Conservation (phyloP, 2,797 vertebrate genomes). For the Phataginus tetradactyla region DNA sequence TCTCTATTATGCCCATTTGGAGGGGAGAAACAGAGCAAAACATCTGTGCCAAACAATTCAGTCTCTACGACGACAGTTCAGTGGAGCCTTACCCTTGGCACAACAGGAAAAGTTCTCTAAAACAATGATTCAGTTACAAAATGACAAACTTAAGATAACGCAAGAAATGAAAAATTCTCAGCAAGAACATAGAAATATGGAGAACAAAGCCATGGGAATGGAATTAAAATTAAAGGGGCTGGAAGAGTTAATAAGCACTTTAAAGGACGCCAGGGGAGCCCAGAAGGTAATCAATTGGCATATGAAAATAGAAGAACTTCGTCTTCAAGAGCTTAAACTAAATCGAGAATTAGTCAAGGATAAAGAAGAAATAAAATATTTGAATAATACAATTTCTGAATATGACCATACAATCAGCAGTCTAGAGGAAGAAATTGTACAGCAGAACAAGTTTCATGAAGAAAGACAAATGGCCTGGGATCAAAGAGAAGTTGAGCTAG, state of each 20-base stretch:
- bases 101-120: constrained; percentile 96
- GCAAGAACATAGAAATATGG: constrained; percentile 88
- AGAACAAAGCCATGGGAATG: constrained; percentile 91
- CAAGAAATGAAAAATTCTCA: constrained; percentile 91
- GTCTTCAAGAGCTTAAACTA: constrained; percentile 93
- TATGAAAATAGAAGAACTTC: constrained; percentile 93
- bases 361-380: constrained; percentile 94
- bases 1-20: constrained; percentile 92
- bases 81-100: constrained; percentile 94
- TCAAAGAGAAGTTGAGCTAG: constrained; percentile 95
- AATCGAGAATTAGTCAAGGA: constrained; percentile 92
- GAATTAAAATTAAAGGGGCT: constrained; percentile 91
- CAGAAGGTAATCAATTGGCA: constrained; percentile 98
- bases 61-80: constrained; percentile 93
- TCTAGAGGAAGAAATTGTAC: constrained; percentile 94
- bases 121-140: constrained; percentile 93
- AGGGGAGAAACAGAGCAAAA: constrained; percentile 91
- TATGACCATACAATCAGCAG: constrained; percentile 91
- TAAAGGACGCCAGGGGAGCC: constrained; percentile 95
- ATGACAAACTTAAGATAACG: constrained; percentile 90
- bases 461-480: constrained; percentile 95
- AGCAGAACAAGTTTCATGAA: constrained; percentile 94
- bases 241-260: constrained; percentile 92
- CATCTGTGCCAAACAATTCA: constrained; percentile 94
- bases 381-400: constrained; percentile 93